Base-by-base conservation (phyloP, 1,140 invertebrate genomes). In the Carcinoscorpius rotundicauda region DNA sequence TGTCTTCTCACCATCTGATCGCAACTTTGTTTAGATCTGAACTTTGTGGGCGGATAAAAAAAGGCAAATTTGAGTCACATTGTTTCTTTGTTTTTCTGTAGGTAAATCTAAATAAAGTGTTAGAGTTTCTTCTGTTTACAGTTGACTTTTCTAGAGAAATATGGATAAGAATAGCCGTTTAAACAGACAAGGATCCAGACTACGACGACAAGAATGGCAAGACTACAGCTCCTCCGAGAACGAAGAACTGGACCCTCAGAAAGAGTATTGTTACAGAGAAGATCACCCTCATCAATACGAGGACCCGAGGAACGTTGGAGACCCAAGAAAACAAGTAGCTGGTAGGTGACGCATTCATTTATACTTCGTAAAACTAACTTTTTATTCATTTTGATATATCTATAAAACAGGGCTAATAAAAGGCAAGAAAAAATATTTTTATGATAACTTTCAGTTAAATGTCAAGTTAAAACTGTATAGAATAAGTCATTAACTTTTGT, bases 191-290 rank as follows among this genome's bases (percentile, higher is more conserved):
- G 62, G 64, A 29, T 69, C 68, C 4, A 60, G 64, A 56, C 61
- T 66, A 4, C n/a, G 68, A 51, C 49, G 68, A 11, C 68, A 69
- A 10, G 68, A 69, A 57, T 69, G 68, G 68, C 64, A 69, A 62
- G 68, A 66, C 59, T 69, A 69, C 11, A 66, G 64, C 51, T 69
- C 68, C 6, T 66, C 64, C 8, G 68, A 69, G 6, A 69, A 69
- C 51, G 68, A 69, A 8, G 64, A 69, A 48, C 29, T 29, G 29
- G 29, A 61, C 51, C 51, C 62, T 63, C n/a, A 57, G 63, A 49
- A 58, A 61, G 8, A 59, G 49, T 29, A 58, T n/a, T 49, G 58
- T 29, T 57, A 57, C 48, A 11, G 10, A 50, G 29, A 60, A 60
- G 59, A 50, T 49, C 59, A 48, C 48, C 49, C 58, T 52, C 61